These are phyloP conservation scores for Drosophila neonasuta DNA, from an alignment of 2,888 invertebrate species.

Conservation along the genomic window DNA sequence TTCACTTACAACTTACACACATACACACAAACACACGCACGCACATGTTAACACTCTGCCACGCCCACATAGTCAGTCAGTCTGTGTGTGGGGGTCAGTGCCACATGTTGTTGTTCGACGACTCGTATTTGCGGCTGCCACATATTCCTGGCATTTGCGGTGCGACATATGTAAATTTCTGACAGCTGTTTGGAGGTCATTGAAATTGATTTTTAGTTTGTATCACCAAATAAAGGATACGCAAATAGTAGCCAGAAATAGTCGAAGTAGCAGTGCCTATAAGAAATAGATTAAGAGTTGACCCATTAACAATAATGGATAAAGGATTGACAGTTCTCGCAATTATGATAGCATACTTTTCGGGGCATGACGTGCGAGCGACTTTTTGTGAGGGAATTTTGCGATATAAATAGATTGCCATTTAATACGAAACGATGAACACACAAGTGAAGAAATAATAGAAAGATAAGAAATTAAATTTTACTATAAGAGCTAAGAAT, in stretches of 20 bases:
- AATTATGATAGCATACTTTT: neutral
- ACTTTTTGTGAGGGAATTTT: neutral
- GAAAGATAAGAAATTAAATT: too few relatives aligned
- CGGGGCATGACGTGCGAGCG: neutral
- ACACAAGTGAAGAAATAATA: too few relatives aligned
- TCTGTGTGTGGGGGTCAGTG: slow-evolving; percentile 7
- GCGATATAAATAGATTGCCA: neutral
- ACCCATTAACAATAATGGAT: slow-evolving; percentile 5
- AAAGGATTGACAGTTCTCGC: neutral
- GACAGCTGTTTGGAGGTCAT: slow-evolving; percentile 65
- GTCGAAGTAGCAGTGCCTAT: neutral
- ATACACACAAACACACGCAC: slow-evolving; percentile 15
- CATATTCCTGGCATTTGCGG: slow-evolving; percentile 34
- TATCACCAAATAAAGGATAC: neutral
- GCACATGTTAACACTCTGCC: slow-evolving; percentile 23
- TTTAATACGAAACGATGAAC: neutral
- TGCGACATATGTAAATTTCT: slow-evolving; percentile 68
- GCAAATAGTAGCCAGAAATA: slow-evolving; percentile 8
- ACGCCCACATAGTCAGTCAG: slow-evolving; percentile 52
- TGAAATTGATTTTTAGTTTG: slow-evolving; percentile 59
- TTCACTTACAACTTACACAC: slow-evolving; percentile 32
- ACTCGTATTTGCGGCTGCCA: slow-evolving; percentile 39
- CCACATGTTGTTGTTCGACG: slow-evolving; percentile 32
- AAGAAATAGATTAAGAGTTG: neutral
- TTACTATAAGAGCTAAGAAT: too few relatives aligned